Evolutionary conservation across 2,797 vertebrate species (phyloP).

Genomic region (Halcyon chelicuti): DNA sequence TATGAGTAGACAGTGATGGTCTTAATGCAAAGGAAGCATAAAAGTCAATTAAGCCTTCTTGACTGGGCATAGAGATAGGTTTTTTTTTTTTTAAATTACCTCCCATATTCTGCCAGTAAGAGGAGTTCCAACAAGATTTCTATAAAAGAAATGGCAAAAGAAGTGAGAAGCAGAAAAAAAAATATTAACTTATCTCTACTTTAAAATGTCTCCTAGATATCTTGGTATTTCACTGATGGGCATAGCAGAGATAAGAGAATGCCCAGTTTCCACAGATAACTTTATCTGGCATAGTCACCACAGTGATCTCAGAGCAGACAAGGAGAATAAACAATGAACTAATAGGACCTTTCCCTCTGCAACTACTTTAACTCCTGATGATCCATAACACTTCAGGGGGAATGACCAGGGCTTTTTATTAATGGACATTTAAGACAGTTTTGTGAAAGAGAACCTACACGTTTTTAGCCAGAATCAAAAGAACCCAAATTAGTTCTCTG

Average conservation of each 20-base stretch:
- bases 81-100: background rate
- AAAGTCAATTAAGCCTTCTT: constrained; percentile 55
- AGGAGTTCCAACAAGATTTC: constrained; percentile 17
- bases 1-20: background rate
- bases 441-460: background rate
- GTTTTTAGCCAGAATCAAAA: background rate
- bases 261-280: constrained; percentile 34
- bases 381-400: background rate
- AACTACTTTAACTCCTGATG: constrained; percentile 27
- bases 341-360: background rate
- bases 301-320: constrained; percentile 30
- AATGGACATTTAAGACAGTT: background rate
- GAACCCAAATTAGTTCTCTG: background rate
- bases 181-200: constrained; percentile 1
- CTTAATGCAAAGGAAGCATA: background rate
- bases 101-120: constrained; percentile 9
- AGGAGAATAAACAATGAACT: constrained; percentile 39
- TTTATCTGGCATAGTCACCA: background rate
- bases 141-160: constrained; percentile 48
- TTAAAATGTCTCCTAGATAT: constrained; percentile 34
- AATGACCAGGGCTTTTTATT: background rate
- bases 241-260: background rate
- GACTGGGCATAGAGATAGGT: background rate
- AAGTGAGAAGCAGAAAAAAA: background rate
- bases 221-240: constrained; percentile 40